Evolutionary conservation across 2,888 invertebrate genomes (phyloP), one percentile per base, ranked within the genome.

Genomic region (Chymomyza fuscimana): DNA sequence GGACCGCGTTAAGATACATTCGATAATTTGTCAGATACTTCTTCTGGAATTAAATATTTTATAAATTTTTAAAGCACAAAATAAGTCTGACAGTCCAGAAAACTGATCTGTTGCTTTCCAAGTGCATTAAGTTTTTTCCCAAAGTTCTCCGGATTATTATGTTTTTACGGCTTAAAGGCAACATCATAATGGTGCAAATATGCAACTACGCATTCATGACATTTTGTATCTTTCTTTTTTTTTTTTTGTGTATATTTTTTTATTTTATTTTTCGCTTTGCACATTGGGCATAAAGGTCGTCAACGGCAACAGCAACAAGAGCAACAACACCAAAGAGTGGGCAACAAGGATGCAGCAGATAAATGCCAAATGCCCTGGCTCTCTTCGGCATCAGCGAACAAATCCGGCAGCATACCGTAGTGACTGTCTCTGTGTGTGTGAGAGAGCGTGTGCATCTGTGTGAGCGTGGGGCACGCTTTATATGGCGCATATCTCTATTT

Each of bases 101-200:
- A 19, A 19, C 19, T 25, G 25, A 25, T 25, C 25, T 25, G 25
- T 25, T 32, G 32, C 32, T 32, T 32, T 32, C 32, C 25, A 36
- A 36, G 36, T 36, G 36, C 4, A 36, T 36, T 9, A 36, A 9
- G 4, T 36, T 12, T 12, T 46, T 12, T 6, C 12, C 12, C 40
- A 12, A 46, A 32, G 32, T 15, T 10, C 12, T 12, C 40, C 40
- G 40, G 40, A 0, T 46, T 10, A 46, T 46, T 46, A 46, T 46
- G 12, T 46, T 46, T 46, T 46, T 46, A 46, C 12, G 40, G 40
- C 40, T 54, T 54, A 16, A 58, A 36, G 68, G 73, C 69, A 68
- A 72, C 79, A 79, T 74, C 78, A 82, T 81, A 85, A 79, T 16
- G 4, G 7, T 54, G 54, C 2, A 54, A 19, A 54, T n/a, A 22